Evolutionary conservation across 2,797 vertebrate genomes (phyloP), one percentile per base, ranked within the genome.

Genomic region (Sebastes diaconus): DNA sequence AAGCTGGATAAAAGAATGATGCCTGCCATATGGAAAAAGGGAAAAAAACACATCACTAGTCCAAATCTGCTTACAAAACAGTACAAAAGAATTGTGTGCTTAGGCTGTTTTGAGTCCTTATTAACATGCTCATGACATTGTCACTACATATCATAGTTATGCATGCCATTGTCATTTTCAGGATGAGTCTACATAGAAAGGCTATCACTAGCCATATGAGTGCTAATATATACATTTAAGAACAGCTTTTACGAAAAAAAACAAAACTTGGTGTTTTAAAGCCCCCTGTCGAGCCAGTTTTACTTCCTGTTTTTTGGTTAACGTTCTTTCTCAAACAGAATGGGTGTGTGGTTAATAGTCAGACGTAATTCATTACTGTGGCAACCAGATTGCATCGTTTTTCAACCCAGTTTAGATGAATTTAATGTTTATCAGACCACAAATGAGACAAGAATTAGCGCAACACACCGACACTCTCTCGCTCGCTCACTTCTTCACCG

Each of bases 1-100:
- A 58, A 58, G 67, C 65, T 80, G 61, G 42, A 79, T 63, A 46
- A 46, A 77, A 77, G 27, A 75, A 6, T 5, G 32, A 60, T 18
- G 57, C 59, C 25, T 34, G 50, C 34, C 36, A 65, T 68, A 29
- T 52, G 71, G 55, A 22, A 7, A 30, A 6, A 8, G 11, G 36
- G 16, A 1, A 71, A 36, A 58, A 58, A 22, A 25, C 25, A 57
- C 36, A 39, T 6, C 11, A 29, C 12, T 4, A 30, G 39, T 61
- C 7, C 1, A 22, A 46, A 72, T 67, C 16, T 63, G 46, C 55
- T 69, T 30, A 22, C n/a, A 68, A 11, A 74, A 46, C 3, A 75
- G 18, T 13, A 13, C 13, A n/a, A 7, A 12, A 1, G 1, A 34
- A 36, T 27, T 3, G 18, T 39, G 8, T 55, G 13, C 32, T 69